These are phyloP conservation scores for Callospermophilus lateralis DNA, from an alignment of 2,113 vertebrate species.

Conservation along the genomic window DNA sequence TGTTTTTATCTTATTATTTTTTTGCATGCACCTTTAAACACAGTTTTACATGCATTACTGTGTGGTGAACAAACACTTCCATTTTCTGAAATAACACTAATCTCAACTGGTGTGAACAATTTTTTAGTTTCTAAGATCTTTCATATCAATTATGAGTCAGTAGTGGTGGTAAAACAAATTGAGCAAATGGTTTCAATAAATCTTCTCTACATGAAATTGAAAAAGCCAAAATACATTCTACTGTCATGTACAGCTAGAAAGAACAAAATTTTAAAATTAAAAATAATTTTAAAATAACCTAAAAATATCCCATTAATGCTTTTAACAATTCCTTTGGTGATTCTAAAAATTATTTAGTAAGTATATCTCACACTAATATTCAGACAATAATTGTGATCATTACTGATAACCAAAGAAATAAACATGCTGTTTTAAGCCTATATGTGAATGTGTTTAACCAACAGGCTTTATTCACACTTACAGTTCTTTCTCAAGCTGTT, in stretches of 20 bases:
- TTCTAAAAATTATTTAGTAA: conserved; percentile 27
- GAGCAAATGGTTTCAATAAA: background rate
- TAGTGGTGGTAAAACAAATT: background rate
- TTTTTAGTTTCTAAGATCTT: conserved; percentile 54
- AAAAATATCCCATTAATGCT: background rate
- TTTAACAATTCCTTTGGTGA: conserved; percentile 9
- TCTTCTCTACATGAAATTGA: background rate
- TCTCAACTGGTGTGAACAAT: background rate
- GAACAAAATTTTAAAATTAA: no score
- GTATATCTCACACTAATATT: background rate
- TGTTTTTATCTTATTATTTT: background rate
- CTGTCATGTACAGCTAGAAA: no score
- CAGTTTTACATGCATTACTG: background rate
- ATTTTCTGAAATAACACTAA: background rate
- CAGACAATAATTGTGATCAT: background rate
- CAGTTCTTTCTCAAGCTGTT: conserved; percentile 98
- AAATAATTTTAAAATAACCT: background rate
- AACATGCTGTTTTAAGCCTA: background rate
- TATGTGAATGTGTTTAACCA: background rate
- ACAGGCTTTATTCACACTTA: conserved; percentile 87
- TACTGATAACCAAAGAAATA: background rate
- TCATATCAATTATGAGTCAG: background rate
- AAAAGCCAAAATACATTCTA: background rate
- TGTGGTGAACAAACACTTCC: background rate
- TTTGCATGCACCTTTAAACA: background rate